These are phyloP conservation scores for Clunio marinus DNA, from an alignment of 2,888 invertebrate genomes.

Conservation along the genomic window DNA sequence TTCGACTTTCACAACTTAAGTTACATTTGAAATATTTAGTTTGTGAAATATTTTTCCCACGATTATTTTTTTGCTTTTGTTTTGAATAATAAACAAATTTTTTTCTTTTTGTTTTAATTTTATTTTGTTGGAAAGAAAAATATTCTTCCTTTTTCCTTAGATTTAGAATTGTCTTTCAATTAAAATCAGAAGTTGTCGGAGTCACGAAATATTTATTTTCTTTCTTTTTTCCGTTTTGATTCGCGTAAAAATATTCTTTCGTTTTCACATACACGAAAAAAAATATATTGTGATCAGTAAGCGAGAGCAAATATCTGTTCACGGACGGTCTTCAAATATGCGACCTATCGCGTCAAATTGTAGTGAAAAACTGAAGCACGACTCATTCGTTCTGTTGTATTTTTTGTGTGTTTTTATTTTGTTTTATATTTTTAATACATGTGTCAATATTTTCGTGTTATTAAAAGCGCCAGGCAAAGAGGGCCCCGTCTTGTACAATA, in stretches of 20 bases:
- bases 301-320: slow-evolving; percentile 21
- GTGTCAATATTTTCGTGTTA: slow-evolving; percentile 39
- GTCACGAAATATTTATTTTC: neutral
- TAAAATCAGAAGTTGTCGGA: neutral
- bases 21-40: no score
- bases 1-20: no score
- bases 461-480: slow-evolving; percentile 17
- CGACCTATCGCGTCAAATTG: slow-evolving; percentile 35
- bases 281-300: neutral
- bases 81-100: neutral
- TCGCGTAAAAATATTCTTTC: slow-evolving; percentile 6
- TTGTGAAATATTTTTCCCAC: neutral
- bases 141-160: neutral
- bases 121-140: neutral
- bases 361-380: slow-evolving; percentile 38
- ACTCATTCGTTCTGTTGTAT: slow-evolving; percentile 34
- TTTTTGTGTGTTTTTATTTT: slow-evolving; percentile 39
- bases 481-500: neutral
- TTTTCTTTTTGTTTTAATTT: neutral
- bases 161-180: neutral
- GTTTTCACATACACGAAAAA: slow-evolving; percentile 15
- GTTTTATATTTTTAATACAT: slow-evolving; percentile 37
- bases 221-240: neutral
- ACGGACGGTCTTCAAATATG: slow-evolving; percentile 13
- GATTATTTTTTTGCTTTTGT: neutral